A percentile compares a stretch with the other conserved stretches of the same genome.
Evolutionary conservation across 2,113 vertebrate genomes (phyloP).

Genomic region (Dermatemys mawii): DNA sequence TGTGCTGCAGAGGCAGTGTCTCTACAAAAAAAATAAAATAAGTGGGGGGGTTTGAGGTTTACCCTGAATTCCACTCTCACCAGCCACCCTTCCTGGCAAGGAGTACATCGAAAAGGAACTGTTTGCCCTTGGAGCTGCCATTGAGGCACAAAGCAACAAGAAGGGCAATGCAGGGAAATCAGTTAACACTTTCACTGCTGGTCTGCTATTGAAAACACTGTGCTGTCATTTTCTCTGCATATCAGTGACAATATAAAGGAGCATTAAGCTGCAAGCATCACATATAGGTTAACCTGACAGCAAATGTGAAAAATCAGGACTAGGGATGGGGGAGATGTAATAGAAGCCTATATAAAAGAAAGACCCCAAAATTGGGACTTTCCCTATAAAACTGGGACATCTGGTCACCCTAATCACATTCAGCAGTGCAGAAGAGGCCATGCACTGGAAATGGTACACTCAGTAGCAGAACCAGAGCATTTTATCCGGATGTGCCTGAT

Average conservation of each 20-base stretch:
- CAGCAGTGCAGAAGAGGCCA: accelerated
- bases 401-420: too few species aligned
- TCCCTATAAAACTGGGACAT: too few species aligned
- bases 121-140: background rate
- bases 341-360: too few species aligned
- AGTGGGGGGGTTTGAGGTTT: background rate
- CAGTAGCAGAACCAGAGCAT: background rate
- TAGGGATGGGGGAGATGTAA: too few species aligned
- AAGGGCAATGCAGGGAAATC: background rate
- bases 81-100: background rate
- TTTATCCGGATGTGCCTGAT: background rate
- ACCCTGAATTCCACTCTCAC: background rate
- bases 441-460: background rate
- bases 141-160: background rate
- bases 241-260: background rate
- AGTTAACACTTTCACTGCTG: conserved; percentile 20
- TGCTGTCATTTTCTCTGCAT: background rate
- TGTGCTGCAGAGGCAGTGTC: background rate
- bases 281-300: too few species aligned
- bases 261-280: accelerated
- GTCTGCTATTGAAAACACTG: background rate
- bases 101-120: background rate
- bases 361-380: too few species aligned
- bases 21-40: accelerated
- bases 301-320: too few species aligned